Evolutionary conservation across 2,113 vertebrate species (phyloP).

Genomic region (Epinephelus fuscoguttatus): DNA sequence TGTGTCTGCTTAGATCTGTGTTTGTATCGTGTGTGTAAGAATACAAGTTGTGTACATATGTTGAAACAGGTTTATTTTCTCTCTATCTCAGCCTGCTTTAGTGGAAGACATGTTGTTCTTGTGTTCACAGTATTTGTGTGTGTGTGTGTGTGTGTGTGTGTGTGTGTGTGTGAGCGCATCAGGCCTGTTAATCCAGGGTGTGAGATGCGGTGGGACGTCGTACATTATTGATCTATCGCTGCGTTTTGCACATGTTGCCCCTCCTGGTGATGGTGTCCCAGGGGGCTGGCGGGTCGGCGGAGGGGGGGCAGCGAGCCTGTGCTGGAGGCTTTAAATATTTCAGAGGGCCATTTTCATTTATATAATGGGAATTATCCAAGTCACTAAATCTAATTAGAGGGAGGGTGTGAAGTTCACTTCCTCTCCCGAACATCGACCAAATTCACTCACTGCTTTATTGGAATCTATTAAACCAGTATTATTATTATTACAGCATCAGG

Average conservation of each 20-base stretch:
- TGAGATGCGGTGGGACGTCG: constrained; percentile 55
- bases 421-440: neutral
- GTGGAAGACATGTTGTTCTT: neutral
- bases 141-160: constrained; percentile 27
- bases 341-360: constrained; percentile 75
- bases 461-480: constrained; percentile 13
- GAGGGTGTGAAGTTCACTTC: constrained; percentile 71
- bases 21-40: neutral
- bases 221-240: constrained; percentile 79
- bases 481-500: neutral
- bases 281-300: constrained; percentile 27
- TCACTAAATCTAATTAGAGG: constrained; percentile 78
- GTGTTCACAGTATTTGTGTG: neutral
- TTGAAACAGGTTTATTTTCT: constrained; percentile 4
- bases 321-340: constrained; percentile 78
- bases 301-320: constrained; percentile 8
- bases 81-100: neutral
- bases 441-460: constrained; percentile 29
- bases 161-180: constrained; percentile 9
- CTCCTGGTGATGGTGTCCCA: constrained; percentile 53
- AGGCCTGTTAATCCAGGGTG: constrained; percentile 39
- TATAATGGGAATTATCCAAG: constrained; percentile 81
- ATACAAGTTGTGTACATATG: neutral
- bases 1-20: neutral
- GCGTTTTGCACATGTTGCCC: constrained; percentile 77